Percentiles rank a stretch among this genome's conserved stretches.
Evolutionary conservation across 35 echinoderm and acorn worm species (phyloP).

Genomic region (Ophiothrix spiculata): DNA sequence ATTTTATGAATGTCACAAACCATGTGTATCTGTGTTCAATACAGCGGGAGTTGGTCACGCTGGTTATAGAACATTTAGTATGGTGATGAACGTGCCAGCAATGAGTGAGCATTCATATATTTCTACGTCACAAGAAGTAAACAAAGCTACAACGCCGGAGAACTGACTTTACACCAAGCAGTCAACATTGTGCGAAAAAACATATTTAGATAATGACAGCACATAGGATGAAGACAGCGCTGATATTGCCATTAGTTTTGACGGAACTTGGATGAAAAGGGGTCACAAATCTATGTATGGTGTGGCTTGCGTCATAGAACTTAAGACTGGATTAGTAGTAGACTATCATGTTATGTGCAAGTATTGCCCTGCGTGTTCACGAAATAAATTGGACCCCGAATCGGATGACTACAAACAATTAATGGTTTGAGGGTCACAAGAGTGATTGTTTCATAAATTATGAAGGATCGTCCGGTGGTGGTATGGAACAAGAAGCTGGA

Average conservation of each 20-base stretch:
- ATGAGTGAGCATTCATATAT: not conserved
- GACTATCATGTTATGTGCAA: not conserved
- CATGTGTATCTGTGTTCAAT: not conserved
- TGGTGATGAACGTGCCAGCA: too few relatives aligned
- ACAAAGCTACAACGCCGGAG: not conserved
- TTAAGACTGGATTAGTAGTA: not conserved
- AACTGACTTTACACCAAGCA: not conserved
- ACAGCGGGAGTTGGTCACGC: not conserved
- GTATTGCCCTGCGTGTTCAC: not conserved
- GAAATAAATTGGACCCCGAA: not conserved
- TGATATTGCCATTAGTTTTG: not conserved
- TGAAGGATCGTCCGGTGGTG: conserved; percentile 36
- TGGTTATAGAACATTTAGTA: not conserved
- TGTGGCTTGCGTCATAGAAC: not conserved
- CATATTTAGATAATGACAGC: not conserved
- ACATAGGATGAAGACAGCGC: not conserved
- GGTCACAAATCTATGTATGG: not conserved
- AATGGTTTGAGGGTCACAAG: not conserved
- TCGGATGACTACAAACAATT: not conserved
- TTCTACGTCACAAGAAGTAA: not conserved
- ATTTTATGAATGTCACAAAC: too few relatives aligned
- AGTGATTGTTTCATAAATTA: conserved; percentile 17
- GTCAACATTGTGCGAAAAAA: not conserved
- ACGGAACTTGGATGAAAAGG: not conserved
- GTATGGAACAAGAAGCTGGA: conserved; percentile 25